phyloP scores from a whole-genome alignment of 2,797 vertebrate species.

The Uromys caudimaculatus region DNA sequence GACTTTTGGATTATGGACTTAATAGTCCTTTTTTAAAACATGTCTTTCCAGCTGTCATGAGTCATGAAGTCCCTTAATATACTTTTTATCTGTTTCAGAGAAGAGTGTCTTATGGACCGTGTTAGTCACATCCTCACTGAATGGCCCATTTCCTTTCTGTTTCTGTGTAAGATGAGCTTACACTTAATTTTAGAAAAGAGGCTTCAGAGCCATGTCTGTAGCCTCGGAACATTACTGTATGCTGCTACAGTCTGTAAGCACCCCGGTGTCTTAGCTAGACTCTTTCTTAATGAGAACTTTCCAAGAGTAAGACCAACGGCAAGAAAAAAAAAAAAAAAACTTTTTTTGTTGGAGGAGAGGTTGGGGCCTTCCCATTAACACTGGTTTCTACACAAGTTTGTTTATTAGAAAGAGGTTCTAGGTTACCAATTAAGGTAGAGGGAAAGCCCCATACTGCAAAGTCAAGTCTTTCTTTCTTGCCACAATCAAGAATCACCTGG shows the following conservation, averaged over 20 bases:
- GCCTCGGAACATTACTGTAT: not conserved
- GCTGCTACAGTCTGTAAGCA: not conserved
- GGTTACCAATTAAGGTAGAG: not conserved
- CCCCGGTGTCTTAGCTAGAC: not conserved
- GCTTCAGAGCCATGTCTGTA: not conserved
- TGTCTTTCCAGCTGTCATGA: not conserved
- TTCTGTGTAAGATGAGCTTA: not conserved
- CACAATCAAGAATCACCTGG: not conserved
- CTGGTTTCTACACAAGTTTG: not conserved
- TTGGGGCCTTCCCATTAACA: not conserved
- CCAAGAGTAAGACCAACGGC: not conserved
- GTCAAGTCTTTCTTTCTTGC: not conserved
- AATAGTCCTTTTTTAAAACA: not conserved
- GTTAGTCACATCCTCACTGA: not conserved
- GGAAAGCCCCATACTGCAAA: not conserved
- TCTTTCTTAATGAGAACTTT: not conserved
- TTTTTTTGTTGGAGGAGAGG: not conserved
- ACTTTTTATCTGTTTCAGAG: not conserved
- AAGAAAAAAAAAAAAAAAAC: not conserved
- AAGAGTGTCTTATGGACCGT: not conserved
- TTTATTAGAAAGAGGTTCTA: not conserved
- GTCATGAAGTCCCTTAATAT: constrained; percentile 10
- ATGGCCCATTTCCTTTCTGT: not conserved
- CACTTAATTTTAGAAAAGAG: not conserved
- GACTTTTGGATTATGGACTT: not conserved